phyloP scores from a whole-genome alignment of 2,888 invertebrate genomes.

The Drosophila conformis region DNA sequence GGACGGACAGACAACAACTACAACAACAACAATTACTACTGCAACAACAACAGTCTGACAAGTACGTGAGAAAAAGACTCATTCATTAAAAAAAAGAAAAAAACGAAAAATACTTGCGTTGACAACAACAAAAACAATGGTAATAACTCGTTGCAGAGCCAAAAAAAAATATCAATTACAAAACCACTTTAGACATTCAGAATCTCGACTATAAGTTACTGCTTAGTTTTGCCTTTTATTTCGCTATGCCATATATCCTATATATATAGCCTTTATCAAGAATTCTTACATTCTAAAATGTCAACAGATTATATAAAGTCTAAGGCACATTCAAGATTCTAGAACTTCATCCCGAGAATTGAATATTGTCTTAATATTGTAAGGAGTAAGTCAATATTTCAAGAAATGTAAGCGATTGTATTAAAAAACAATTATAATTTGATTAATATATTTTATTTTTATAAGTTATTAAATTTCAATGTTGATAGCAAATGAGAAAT shows the following conservation, averaged over 20 bases:
- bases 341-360: rapidly evolving
- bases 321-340: background rate
- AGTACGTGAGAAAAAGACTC: constrained; percentile 66
- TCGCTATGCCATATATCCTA: too few species aligned
- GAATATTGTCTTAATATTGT: too few species aligned
- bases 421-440: background rate
- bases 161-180: constrained; percentile 42
- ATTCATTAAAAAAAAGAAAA: constrained; percentile 44
- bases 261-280: background rate
- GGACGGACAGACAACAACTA: constrained; percentile 21
- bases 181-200: background rate
- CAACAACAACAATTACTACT: constrained; percentile 12
- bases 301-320: too few species aligned
- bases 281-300: background rate
- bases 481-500: background rate
- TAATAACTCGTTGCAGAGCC: constrained; percentile 33
- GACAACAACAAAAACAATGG: constrained; percentile 24
- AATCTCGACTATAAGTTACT: constrained; percentile 18
- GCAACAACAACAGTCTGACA: constrained; percentile 20
- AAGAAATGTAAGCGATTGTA: background rate
- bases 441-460: background rate
- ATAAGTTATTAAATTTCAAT: background rate
- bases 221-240: background rate
- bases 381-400: background rate
- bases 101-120: background rate